phyloP scores from a whole-genome alignment of 2,888 invertebrate species.

The Ametastegia equiseti region DNA sequence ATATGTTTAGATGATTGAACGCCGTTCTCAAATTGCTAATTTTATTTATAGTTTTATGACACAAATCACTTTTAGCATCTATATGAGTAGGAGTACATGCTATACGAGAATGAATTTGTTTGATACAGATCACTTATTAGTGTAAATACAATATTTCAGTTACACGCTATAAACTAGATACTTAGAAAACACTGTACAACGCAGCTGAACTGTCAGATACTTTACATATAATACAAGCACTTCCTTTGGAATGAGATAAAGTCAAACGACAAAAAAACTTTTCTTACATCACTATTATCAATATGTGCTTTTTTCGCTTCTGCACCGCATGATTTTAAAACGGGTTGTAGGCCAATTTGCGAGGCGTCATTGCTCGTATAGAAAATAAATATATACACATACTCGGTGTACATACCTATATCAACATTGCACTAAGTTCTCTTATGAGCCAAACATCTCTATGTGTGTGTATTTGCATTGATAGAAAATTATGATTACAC shows the following conservation, averaged over 20 bases:
- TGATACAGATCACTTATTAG: conserved; percentile 76
- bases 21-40: conserved; percentile 75
- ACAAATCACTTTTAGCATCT: conserved; percentile 76
- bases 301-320: too few species aligned
- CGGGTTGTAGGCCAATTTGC: neutral
- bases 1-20: conserved; percentile 43
- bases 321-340: too few species aligned
- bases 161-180: conserved; percentile 76
- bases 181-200: conserved; percentile 76
- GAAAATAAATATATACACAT: neutral
- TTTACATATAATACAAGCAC: conserved; percentile 75
- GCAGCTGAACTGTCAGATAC: conserved; percentile 75
- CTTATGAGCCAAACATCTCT: neutral
- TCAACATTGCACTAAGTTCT: conserved; percentile 1
- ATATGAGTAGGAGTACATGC: conserved; percentile 75
- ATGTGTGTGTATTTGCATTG: neutral
- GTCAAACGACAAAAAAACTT: conserved; percentile 21
- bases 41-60: conserved; percentile 75
- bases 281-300: neutral
- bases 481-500: neutral
- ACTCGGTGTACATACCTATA: conserved; percentile 35
- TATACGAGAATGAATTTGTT: conserved; percentile 76
- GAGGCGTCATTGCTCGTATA: neutral
- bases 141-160: conserved; percentile 75
- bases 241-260: conserved; percentile 58